Percentiles rank a stretch among this genome's conserved stretches.
Evolutionary conservation across 2,797 vertebrate species (phyloP).

Genomic region (Parauchenoglanis punctatus): DNA sequence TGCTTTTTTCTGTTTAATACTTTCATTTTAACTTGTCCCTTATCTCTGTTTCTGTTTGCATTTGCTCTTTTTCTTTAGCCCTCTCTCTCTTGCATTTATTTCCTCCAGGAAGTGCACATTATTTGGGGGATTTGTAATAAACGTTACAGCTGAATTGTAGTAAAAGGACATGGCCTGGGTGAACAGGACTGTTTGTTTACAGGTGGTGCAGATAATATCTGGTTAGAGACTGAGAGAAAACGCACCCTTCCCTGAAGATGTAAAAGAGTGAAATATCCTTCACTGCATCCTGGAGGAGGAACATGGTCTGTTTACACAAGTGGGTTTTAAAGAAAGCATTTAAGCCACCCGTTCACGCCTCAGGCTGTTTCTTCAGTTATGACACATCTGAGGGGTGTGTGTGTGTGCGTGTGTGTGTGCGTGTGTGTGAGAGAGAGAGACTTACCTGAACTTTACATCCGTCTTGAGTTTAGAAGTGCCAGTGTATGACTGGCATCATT

Average conservation of each 20-base stretch:
- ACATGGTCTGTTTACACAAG: slow-evolving; percentile 71
- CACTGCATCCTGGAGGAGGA: slow-evolving; percentile 76
- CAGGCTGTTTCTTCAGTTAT: slow-evolving; percentile 53
- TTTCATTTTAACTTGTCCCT: background rate
- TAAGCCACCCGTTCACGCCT: slow-evolving; percentile 49
- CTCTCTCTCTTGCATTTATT: background rate
- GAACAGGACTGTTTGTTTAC: slow-evolving; percentile 13
- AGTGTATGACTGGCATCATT: background rate
- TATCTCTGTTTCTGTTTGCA: background rate
- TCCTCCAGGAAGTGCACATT: slow-evolving; percentile 6
- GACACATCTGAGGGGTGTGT: slow-evolving; percentile 22
- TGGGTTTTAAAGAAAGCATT: slow-evolving; percentile 49
- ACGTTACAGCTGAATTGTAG: background rate
- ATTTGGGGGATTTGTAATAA: background rate
- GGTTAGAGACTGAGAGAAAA: slow-evolving; percentile 7
- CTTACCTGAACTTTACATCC: slow-evolving; percentile 15
- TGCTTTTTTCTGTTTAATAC: background rate
- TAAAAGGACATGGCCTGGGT: background rate
- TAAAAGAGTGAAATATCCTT: slow-evolving; percentile 75
- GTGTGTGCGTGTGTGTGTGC: slow-evolving; percentile 13
- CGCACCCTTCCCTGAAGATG: slow-evolving; percentile 59
- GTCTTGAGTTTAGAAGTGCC: slow-evolving; percentile 4
- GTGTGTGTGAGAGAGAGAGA: background rate
- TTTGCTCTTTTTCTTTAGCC: background rate
- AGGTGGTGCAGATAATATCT: slow-evolving; percentile 9